These are phyloP conservation scores for Acronicta aceris DNA, from an alignment of 2,888 invertebrate species.

Conservation along the genomic window DNA sequence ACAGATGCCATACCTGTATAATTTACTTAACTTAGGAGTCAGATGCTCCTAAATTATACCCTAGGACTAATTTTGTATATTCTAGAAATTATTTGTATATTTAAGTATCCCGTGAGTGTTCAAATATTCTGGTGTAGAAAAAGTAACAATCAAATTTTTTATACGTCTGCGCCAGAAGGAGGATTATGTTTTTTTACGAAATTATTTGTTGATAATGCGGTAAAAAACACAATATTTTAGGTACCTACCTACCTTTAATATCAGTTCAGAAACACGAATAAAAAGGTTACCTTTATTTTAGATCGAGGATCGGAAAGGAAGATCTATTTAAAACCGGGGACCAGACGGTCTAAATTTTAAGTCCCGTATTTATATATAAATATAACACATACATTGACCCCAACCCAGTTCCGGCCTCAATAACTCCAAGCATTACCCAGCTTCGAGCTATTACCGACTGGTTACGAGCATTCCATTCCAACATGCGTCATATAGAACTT, in stretches of 20 bases:
- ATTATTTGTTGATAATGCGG: not conserved
- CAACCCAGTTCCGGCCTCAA: constrained; percentile 6
- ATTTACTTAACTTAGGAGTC: too few relatives aligned
- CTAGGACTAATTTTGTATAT: too few relatives aligned
- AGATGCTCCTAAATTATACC: too few relatives aligned
- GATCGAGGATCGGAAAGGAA: not conserved
- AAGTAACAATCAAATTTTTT: too few relatives aligned
- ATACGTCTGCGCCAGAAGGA: too few relatives aligned
- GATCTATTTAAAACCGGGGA: not conserved
- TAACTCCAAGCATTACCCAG: constrained; percentile 14
- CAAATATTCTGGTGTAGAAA: too few relatives aligned
- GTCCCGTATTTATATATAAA: not conserved
- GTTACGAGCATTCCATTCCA: constrained; percentile 17
- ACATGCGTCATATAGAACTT: constrained; percentile 28
- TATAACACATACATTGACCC: constrained; percentile 12
- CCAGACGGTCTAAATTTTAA: constrained; percentile 5
- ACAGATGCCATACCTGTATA: too few relatives aligned
- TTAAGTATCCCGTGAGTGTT: too few relatives aligned
- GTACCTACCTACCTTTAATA: too few relatives aligned
- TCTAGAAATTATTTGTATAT: too few relatives aligned
- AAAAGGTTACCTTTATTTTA: not conserved
- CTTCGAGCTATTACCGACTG: constrained; percentile 4
- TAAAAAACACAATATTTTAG: not conserved
- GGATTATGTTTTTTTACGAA: too few relatives aligned
- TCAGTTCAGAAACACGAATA: not conserved